Percentiles rank a stretch among this genome's conserved stretches.
phyloP scores from a whole-genome alignment of 2,888 invertebrate genomes.

The Bursaphelenchus okinawaensis region DNA sequence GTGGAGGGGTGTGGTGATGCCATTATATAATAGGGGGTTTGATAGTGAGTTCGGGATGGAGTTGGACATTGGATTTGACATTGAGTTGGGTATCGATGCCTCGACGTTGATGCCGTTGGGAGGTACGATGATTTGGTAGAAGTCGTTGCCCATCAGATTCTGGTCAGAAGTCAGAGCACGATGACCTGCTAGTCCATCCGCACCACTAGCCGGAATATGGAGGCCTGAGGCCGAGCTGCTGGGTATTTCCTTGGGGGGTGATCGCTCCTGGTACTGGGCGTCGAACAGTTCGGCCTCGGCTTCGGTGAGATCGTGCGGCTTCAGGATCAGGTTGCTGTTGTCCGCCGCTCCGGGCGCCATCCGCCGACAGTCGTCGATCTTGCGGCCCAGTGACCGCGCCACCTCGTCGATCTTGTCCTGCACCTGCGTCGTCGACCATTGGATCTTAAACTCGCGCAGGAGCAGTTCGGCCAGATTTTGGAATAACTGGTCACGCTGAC shows the following conservation, averaged over 20 bases:
- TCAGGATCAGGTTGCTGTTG: background rate
- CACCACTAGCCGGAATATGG: background rate
- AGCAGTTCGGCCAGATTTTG: background rate
- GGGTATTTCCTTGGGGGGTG: background rate
- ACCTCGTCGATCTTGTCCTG: conserved; percentile 1
- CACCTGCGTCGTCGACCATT: background rate
- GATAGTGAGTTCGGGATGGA: background rate
- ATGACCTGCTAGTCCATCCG: too few relatives aligned
- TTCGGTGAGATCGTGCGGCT: background rate
- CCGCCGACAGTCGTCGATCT: conserved; percentile 6
- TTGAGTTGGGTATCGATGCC: background rate
- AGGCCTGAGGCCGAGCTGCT: background rate
- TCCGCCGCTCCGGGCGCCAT: background rate
- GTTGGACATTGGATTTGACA: background rate
- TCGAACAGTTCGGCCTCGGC: conserved; percentile 12
- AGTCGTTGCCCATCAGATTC: conserved; percentile 5
- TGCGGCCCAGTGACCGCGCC: background rate
- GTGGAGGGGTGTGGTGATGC: background rate
- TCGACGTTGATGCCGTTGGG: background rate
- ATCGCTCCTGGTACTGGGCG: conserved; percentile 3
- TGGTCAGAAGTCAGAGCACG: too few relatives aligned
- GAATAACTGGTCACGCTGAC: background rate
- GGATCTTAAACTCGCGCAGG: background rate
- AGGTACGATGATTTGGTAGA: conserved; percentile 2
- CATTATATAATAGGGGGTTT: too few relatives aligned